phyloP scores from a whole-genome alignment of 2,113 vertebrate genomes.

The Dromas ardeola region DNA sequence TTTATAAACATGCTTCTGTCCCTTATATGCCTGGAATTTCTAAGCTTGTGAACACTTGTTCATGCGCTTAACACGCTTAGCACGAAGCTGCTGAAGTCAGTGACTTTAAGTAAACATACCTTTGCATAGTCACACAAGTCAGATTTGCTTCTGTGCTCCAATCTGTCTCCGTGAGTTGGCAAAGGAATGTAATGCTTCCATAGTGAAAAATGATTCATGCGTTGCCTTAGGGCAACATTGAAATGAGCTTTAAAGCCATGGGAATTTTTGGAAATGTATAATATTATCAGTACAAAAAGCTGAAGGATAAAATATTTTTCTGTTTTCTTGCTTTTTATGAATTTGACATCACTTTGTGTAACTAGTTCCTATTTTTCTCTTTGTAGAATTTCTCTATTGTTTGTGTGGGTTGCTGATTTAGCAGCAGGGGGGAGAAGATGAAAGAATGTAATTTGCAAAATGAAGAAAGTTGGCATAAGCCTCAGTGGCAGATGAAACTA shows the following conservation, averaged over 20 bases:
- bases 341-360: not conserved
- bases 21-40: not conserved
- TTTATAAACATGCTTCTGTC: not conserved
- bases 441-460: conserved; percentile 31
- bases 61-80: not conserved
- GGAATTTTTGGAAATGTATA: conserved; percentile 14
- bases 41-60: not conserved
- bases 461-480: not conserved
- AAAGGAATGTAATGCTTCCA: conserved; percentile 28
- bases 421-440: not conserved
- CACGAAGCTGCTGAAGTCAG: not conserved
- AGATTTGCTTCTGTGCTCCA: not conserved
- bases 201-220: not conserved
- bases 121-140: conserved; percentile 4
- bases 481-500: not conserved
- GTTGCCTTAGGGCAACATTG: not conserved
- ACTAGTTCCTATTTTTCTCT: not conserved
- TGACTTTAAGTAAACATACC: not conserved
- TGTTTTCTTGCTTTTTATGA: not conserved
- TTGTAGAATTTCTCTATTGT: not conserved
- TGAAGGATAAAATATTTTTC: not conserved
- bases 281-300: not conserved
- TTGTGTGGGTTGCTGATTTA: not conserved
- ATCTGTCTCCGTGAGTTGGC: not conserved
- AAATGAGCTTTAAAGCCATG: conserved; percentile 1